phyloP scores from a whole-genome alignment of 2,113 vertebrate species.

The Lagenorhynchus albirostris region DNA sequence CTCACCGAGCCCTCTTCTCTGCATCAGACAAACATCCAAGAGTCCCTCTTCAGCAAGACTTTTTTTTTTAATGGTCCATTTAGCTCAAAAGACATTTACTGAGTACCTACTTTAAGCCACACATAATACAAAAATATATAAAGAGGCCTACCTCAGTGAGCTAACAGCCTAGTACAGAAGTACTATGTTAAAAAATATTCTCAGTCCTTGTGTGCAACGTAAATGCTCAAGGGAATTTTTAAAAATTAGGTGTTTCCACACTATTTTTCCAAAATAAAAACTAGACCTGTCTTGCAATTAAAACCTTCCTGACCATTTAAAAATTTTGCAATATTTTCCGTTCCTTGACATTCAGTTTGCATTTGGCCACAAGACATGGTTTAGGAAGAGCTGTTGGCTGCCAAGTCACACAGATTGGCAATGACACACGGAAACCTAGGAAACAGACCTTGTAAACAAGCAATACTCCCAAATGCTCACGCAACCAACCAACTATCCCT shows the following conservation, averaged over 20 bases:
- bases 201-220: background rate
- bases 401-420: slow-evolving; percentile 69
- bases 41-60: background rate
- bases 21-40: background rate
- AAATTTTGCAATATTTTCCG: slow-evolving; percentile 66
- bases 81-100: background rate
- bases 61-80: background rate
- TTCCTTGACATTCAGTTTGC: slow-evolving; percentile 57
- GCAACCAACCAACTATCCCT: background rate
- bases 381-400: slow-evolving; percentile 44
- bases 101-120: background rate
- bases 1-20: background rate
- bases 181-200: background rate
- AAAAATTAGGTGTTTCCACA: background rate
- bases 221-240: background rate
- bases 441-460: slow-evolving; percentile 61
- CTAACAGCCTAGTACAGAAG: background rate
- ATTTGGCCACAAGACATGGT: slow-evolving; percentile 1
- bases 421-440: slow-evolving; percentile 56
- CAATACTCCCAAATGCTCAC: slow-evolving; percentile 21
- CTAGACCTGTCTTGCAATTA: slow-evolving; percentile 40
- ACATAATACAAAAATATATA: background rate
- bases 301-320: slow-evolving; percentile 47
- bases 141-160: background rate
- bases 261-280: slow-evolving; percentile 42